Evolutionary conservation across 2,797 vertebrate species (phyloP).

Genomic region (Eospalax fontanierii): DNA sequence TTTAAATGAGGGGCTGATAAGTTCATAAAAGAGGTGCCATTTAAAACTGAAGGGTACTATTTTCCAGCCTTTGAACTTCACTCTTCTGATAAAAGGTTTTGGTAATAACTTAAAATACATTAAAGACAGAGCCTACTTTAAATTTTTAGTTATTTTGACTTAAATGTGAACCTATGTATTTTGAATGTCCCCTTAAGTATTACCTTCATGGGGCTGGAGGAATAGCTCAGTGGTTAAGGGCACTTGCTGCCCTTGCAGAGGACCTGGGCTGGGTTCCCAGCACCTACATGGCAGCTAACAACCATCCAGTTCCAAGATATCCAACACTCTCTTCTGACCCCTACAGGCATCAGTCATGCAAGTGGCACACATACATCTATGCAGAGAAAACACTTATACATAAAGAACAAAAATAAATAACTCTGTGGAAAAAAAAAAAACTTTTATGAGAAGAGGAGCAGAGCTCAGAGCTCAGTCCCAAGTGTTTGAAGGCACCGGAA

Average conservation of each 20-base stretch:
- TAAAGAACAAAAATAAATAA: neutral
- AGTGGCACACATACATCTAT: no score
- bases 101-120: neutral
- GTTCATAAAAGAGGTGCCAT: slow-evolving; percentile 65
- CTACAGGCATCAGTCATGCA: no score
- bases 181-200: neutral
- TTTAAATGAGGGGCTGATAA: slow-evolving; percentile 73
- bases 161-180: slow-evolving; percentile 35
- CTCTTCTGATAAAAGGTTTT: slow-evolving; percentile 17
- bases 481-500: neutral
- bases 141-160: neutral
- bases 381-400: no score
- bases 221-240: neutral
- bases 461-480: neutral
- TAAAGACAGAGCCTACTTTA: slow-evolving; percentile 28
- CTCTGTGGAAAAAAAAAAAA: neutral
- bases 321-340: no score
- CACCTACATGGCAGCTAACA: neutral
- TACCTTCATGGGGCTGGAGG: neutral
- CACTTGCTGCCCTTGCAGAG: no score
- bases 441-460: neutral
- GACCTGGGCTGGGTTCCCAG: neutral
- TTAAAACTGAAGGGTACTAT: slow-evolving; percentile 11
- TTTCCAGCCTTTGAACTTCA: slow-evolving; percentile 39
- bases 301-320: neutral